Evolutionary conservation across 2,888 invertebrate species (phyloP), one percentile per base, ranked within the genome.

Genomic region (Brachyopa scutellaris): DNA sequence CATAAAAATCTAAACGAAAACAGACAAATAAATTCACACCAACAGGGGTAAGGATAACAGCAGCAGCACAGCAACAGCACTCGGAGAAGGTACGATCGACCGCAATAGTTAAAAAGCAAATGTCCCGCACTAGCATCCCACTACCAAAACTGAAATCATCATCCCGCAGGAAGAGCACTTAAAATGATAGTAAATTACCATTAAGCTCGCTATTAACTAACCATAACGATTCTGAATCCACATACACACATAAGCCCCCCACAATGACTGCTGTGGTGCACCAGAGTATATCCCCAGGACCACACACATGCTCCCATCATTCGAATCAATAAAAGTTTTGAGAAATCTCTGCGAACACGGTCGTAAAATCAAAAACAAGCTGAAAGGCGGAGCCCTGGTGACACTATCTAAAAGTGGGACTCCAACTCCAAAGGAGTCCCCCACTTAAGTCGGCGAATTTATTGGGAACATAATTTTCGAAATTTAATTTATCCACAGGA

Each of bases 11-110:
- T n/a, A 31, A 62, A 19, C 47, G 17, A 45, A 36, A 61, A 51
- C 74, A 64, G 51, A 69, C 51, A 42, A 57, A 80, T 80, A 80
- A 80, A 80, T 80, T 80, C 80, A 80, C 80, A 80, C 80, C 69
- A 53, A 67, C 42, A 15, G 53, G 53, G 21, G n/a, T 8, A 23
- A 13, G 6, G 42, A 23, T 42, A 40, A 23, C 49, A 21, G 47
- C 33, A 45, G 33, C 59, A 21, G 51, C 53, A n/a, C n/a, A n/a
- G n/a, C n/a, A n/a, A n/a, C n/a, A n/a, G n/a, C n/a, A n/a, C n/a
- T n/a, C n/a, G n/a, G n/a, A n/a, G n/a, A n/a, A n/a, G n/a, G n/a
- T n/a, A n/a, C n/a, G n/a, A n/a, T n/a, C 47, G 47, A 19, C 23
- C 26, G 26, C 53, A 36, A 53, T 36, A 62, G 21, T 64, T 19